These are phyloP conservation scores for Acanthopagrus latus DNA, from an alignment of 2,797 vertebrate species.

Conservation along the genomic window DNA sequence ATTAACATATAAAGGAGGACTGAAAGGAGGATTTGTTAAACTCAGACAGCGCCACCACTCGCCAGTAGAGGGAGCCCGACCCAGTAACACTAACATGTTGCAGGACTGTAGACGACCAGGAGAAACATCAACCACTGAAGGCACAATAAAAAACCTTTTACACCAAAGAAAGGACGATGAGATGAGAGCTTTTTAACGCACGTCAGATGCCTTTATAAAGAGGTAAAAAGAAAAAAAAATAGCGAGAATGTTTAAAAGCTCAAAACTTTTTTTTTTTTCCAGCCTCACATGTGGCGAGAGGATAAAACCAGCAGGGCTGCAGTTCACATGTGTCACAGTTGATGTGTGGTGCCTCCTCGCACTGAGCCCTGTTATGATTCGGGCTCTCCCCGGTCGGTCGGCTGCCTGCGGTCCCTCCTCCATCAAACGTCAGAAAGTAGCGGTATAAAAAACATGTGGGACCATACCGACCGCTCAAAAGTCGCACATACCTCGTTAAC, in stretches of 20 bases:
- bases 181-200: background rate
- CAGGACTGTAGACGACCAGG: background rate
- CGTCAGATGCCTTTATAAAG: background rate
- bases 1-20: background rate
- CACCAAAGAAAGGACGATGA: background rate
- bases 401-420: conserved; percentile 84
- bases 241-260: background rate
- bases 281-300: background rate
- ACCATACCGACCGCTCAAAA: conserved; percentile 63
- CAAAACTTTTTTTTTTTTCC: background rate
- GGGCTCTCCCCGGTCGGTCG: conserved; percentile 41
- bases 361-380: conserved; percentile 32
- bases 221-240: too few species aligned
- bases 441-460: conserved; percentile 87
- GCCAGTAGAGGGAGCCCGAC: conserved; percentile 67
- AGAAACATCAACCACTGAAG: background rate
- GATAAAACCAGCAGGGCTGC: background rate
- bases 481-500: conserved; percentile 56
- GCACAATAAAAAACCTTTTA: too few species aligned
- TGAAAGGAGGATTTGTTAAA: background rate
- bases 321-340: conserved; percentile 16
- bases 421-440: conserved; percentile 87
- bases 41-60: background rate
- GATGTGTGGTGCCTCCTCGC: conserved; percentile 39
- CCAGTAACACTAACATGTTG: background rate